Evolutionary conservation across 1,140 invertebrate species (phyloP).

Genomic region (Meloidogyne hapla): DNA sequence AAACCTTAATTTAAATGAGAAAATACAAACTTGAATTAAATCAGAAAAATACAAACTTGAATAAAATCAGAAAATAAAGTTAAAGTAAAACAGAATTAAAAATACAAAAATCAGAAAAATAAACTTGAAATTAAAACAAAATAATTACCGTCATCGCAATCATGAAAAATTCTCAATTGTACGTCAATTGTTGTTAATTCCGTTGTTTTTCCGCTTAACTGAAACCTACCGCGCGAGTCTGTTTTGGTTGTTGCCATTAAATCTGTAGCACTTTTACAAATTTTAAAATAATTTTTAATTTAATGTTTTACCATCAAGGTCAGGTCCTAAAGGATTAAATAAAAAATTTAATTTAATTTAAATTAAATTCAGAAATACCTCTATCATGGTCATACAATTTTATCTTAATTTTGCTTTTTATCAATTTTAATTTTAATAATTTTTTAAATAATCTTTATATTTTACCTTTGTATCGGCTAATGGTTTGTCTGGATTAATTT

Average conservation of each 20-base stretch:
- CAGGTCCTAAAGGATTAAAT: slow-evolving; percentile 19
- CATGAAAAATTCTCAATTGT: slow-evolving; percentile 26
- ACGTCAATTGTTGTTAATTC: slow-evolving; percentile 39
- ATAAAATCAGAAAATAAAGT: neutral
- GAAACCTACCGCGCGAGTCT: slow-evolving; percentile 25
- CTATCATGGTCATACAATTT: slow-evolving; percentile 41
- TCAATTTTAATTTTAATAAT: neutral
- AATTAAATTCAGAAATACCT: slow-evolving; percentile 10
- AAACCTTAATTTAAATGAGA: neutral
- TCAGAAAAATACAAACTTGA: too few relatives aligned
- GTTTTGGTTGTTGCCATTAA: slow-evolving; percentile 24
- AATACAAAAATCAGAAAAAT: too few relatives aligned
- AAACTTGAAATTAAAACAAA: neutral
- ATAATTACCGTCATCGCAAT: neutral
- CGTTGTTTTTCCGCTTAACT: slow-evolving; percentile 20
- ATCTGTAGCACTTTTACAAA: slow-evolving; percentile 11
- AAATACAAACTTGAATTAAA: too few relatives aligned
- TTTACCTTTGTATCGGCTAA: slow-evolving; percentile 37
- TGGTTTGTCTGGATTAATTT: slow-evolving; percentile 34
- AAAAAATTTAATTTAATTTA: neutral
- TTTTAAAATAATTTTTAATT: neutral
- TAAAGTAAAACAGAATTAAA: too few relatives aligned
- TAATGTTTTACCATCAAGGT: slow-evolving; percentile 26
- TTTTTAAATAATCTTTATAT: neutral
- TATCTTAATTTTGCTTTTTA: neutral